Evolutionary conservation across 2,888 invertebrate species (phyloP).

Genomic region (Ornithoptera priamus): DNA sequence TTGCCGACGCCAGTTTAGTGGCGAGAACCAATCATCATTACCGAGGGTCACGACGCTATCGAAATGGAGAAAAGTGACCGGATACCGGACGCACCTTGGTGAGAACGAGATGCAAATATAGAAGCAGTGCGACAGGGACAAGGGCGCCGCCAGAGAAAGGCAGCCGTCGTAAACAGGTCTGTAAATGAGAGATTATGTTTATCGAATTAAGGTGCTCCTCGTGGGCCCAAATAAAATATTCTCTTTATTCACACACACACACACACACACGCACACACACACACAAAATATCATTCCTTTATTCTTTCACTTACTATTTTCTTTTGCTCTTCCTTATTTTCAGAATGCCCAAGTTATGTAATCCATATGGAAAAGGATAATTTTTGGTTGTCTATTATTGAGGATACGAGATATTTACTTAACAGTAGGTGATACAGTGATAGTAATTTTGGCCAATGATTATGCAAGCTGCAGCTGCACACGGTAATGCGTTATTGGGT

Average conservation of each 20-base stretch:
- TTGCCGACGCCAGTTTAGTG: slow-evolving; percentile 66
- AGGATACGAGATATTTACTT: too few species aligned
- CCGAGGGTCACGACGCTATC: slow-evolving; percentile 42
- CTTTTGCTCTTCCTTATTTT: slow-evolving; percentile 5
- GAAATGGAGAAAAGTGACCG: slow-evolving; percentile 49
- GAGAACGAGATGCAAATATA: slow-evolving; percentile 43
- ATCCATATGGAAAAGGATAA: too few species aligned
- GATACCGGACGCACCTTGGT: slow-evolving; percentile 54
- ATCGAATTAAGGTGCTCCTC: slow-evolving; percentile 73
- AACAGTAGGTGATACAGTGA: too few species aligned
- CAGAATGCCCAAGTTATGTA: too few species aligned
- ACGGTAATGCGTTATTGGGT: too few species aligned
- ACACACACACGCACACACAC: slow-evolving; percentile 55
- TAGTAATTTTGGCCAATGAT: too few species aligned
- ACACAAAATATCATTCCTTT: slow-evolving; percentile 57
- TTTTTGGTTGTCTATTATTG: too few species aligned
- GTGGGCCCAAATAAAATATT: slow-evolving; percentile 64
- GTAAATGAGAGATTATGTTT: slow-evolving; percentile 79
- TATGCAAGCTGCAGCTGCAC: too few species aligned
- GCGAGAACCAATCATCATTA: slow-evolving; percentile 75
- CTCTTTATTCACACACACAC: slow-evolving; percentile 57
- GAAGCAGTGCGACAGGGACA: slow-evolving; percentile 34
- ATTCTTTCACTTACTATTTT: slow-evolving; percentile 36
- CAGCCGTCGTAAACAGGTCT: slow-evolving; percentile 64
- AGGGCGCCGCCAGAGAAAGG: slow-evolving; percentile 43